phyloP scores from a whole-genome alignment of 2,113 vertebrate species.

The Nematolebias whitei region DNA sequence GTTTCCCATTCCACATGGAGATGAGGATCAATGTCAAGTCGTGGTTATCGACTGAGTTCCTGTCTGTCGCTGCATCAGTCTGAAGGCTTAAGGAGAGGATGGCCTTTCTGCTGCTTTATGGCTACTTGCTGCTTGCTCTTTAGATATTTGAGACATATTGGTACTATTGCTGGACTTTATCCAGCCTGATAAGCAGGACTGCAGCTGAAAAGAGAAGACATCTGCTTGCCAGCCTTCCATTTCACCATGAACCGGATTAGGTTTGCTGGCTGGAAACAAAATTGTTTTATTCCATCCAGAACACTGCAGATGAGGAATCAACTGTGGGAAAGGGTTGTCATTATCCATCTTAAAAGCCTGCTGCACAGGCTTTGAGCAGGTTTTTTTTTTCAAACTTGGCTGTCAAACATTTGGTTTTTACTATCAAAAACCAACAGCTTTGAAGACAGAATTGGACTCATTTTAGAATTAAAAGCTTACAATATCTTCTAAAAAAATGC shows the following conservation, averaged over 20 bases:
- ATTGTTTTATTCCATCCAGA: conserved; percentile 24
- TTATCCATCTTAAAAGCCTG: conserved; percentile 44
- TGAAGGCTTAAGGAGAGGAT: conserved; percentile 32
- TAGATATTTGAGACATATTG: conserved; percentile 54
- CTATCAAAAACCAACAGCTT: conserved; percentile 25
- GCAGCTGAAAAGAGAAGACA: conserved; percentile 52
- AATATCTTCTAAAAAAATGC: conserved; percentile 18
- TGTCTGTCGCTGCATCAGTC: conserved; percentile 15
- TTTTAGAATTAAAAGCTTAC: conserved; percentile 3
- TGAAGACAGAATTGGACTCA: conserved; percentile 14
- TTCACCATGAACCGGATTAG: conserved; percentile 56
- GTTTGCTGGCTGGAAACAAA: conserved; percentile 43
- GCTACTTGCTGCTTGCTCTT: conserved; percentile 30
- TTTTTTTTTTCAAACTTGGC: conserved; percentile 18
- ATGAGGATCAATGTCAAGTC: conserved; percentile 43
- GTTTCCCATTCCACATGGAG: conserved; percentile 23
- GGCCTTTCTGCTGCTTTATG: conserved; percentile 20
- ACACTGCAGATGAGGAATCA: conserved; percentile 37
- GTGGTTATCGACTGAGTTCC: conserved; percentile 36
- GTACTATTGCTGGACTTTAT: conserved; percentile 45
- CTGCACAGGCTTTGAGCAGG: conserved; percentile 22
- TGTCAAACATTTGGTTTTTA: conserved; percentile 9
- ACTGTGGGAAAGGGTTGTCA: conserved; percentile 11
- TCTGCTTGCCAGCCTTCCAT: conserved; percentile 52
- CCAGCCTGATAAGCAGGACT: conserved; percentile 56